Conservation (phyloP, 2,797 vertebrate genomes). For the Rhabdophis nuchalis region DNA sequence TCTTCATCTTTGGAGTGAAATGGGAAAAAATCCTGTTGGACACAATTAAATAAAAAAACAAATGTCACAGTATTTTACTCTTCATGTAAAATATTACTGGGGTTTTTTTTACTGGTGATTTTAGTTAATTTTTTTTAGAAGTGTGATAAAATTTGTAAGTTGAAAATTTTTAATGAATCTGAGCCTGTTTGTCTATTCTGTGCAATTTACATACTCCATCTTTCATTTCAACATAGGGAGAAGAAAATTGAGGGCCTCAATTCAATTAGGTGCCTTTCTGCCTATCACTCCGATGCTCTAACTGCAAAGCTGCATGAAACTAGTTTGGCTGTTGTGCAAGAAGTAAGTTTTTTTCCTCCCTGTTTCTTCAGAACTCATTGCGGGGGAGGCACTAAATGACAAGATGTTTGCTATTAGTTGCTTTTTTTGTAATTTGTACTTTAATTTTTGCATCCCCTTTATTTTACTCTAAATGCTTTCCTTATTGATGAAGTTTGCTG, state of each 20-base stretch:
- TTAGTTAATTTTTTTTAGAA: not conserved
- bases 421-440: not conserved
- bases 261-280: conserved; percentile 80
- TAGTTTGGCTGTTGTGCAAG: conserved; percentile 83
- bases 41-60: not conserved
- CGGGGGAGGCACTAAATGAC: too few relatives aligned
- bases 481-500: not conserved
- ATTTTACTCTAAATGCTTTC: not conserved
- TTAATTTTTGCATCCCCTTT: not conserved
- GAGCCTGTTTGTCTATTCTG: not conserved
- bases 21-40: too few relatives aligned
- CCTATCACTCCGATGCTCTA: conserved; percentile 80
- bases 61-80: not conserved
- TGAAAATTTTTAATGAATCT: not conserved
- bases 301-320: conserved; percentile 82
- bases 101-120: not conserved
- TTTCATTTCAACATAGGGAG: conserved; percentile 75
- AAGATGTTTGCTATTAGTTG: not conserved
- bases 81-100: not conserved
- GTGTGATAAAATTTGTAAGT: not conserved
- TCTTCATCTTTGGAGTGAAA: not conserved
- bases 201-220: not conserved
- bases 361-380: not conserved
- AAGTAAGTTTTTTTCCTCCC: conserved; percentile 71
- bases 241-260: conserved; percentile 93